Conservation (phyloP, 2,888 invertebrate genomes). For the Eremobia ochroleuca region DNA sequence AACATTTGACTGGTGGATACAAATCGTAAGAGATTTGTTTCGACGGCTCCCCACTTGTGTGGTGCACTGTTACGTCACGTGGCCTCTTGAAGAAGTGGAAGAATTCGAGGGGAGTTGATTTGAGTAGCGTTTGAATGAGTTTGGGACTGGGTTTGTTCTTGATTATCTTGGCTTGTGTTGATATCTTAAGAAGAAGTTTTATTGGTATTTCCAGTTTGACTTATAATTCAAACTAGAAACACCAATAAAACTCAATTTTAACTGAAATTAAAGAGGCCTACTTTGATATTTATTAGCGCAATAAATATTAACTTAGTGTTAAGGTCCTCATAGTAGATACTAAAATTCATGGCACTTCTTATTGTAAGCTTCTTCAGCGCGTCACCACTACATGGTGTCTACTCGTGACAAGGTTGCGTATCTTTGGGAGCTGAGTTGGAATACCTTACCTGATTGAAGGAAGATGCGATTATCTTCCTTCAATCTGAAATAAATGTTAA, state of each 20-base stretch:
- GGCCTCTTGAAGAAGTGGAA: background rate
- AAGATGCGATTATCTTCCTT: background rate
- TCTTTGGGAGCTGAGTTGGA: background rate
- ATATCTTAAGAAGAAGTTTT: background rate
- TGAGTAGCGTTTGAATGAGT: slow-evolving; percentile 31
- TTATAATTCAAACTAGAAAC: background rate
- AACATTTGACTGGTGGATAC: slow-evolving; percentile 62
- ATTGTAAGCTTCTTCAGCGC: background rate
- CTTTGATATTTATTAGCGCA: background rate
- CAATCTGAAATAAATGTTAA: background rate
- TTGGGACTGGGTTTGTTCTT: slow-evolving; percentile 7
- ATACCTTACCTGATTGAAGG: background rate
- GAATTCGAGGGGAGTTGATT: slow-evolving; percentile 3
- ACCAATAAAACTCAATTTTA: background rate
- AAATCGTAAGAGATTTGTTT: slow-evolving; percentile 61
- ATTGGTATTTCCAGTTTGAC: background rate
- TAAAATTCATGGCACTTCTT: background rate
- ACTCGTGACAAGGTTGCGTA: background rate
- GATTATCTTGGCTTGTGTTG: background rate
- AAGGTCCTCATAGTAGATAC: background rate
- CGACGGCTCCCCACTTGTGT: slow-evolving; percentile 29
- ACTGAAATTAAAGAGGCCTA: too few relatives aligned
- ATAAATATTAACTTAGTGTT: background rate
- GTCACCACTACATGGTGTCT: background rate
- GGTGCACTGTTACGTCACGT: slow-evolving; percentile 51